Base-by-base conservation (phyloP, 2,797 vertebrate genomes). In the Rhinichthys osculus region DNA sequence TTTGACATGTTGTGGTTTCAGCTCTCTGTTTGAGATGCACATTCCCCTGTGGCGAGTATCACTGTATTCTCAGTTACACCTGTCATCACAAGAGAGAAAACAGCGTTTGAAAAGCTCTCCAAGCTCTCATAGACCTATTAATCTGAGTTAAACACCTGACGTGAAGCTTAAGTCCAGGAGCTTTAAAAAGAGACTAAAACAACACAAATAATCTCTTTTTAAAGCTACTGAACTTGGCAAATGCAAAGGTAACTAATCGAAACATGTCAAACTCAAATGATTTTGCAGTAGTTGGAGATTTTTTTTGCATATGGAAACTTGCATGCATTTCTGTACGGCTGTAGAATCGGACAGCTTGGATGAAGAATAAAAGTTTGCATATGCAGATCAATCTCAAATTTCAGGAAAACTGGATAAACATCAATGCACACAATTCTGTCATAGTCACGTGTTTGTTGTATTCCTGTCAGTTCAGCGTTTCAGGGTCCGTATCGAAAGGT, bases 71-170 rank as follows among this genome's bases (percentile, higher is more conserved):
- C 80, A 86, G 86, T 90, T 82, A 82, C 85, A 23, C 77, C 89
- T 93, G 90, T 93, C 93, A 92, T 91, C 92, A 85, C 87, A 17
- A 90, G 90, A 91, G 87, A 88, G 90, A 88, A 90, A 69, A 89
- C 87, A 90, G n/a, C 33, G 85, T 90, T 90, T 86, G 84, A 87
- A 82, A 82, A 76, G 87, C 84, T 92, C 89, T 92, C 83, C 90
- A 89, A 89, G 87, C 83, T 86, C 89, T 92, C 87, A 69, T 88
- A 92, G 88, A 90, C 84, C 72, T 92, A 85, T 94, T 91, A 90
- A 92, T 91, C 90, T 73, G 89, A 90, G 33, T 89, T 88, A 89
- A 89, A 90, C 89, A 92, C 92, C 92, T 93, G 42, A 67, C 44
- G 40, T 52, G 5, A 40, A 30, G 66, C 52, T 33, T 42, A 13